phyloP scores from a whole-genome alignment of 1,140 invertebrate genomes.

The Maniola jurtina region DNA sequence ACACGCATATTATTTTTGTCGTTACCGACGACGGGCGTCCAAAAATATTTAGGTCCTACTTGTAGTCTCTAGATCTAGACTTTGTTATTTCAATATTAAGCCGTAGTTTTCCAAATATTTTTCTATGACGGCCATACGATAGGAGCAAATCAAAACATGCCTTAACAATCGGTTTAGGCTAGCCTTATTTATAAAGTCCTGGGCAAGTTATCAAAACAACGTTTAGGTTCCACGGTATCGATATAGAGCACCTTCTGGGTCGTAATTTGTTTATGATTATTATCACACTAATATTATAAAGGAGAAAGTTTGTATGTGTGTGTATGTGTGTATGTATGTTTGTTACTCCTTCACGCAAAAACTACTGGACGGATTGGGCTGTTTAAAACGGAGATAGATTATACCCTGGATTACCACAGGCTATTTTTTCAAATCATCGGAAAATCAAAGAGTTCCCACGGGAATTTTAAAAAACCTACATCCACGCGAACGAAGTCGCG shows the following conservation, averaged over 20 bases:
- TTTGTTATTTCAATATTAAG: background rate
- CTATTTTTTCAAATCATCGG: too few relatives aligned
- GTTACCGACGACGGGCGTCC: too few relatives aligned
- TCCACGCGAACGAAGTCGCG: too few relatives aligned
- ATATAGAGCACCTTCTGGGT: background rate
- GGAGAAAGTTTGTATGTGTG: too few relatives aligned
- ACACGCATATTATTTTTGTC: too few relatives aligned
- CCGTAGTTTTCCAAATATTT: slow-evolving; percentile 47
- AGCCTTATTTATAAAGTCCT: slow-evolving; percentile 57
- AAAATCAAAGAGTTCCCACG: too few relatives aligned
- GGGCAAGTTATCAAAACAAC: slow-evolving; percentile 47
- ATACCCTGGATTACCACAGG: too few relatives aligned
- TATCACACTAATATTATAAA: background rate
- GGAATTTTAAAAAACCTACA: too few relatives aligned
- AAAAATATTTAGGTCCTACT: background rate
- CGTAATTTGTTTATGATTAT: slow-evolving; percentile 1
- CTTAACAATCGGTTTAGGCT: slow-evolving; percentile 50
- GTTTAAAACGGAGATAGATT: too few relatives aligned
- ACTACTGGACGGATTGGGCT: too few relatives aligned
- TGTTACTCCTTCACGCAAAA: too few relatives aligned
- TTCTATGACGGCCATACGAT: slow-evolving; percentile 35
- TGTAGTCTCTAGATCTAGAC: background rate
- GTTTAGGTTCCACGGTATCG: slow-evolving; percentile 12
- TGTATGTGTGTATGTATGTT: too few relatives aligned
- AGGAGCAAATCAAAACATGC: slow-evolving; percentile 48